Conservation (phyloP, 1,140 invertebrate genomes). For the Heliconius nattereri region DNA sequence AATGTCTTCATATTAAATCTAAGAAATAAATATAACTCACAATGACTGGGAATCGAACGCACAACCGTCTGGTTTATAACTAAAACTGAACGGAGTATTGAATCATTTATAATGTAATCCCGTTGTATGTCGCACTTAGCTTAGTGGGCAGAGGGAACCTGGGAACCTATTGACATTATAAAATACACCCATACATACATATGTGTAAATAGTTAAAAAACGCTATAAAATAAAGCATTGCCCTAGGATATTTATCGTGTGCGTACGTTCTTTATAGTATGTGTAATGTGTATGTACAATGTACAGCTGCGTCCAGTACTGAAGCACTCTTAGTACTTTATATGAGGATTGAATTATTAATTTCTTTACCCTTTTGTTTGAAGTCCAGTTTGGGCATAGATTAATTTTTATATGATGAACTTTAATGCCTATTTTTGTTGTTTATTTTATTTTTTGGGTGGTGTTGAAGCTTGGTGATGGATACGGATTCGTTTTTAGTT, state of each 20-base stretch:
- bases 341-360: constrained; percentile 56
- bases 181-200: too few species aligned
- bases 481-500: too few species aligned
- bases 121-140: too few species aligned
- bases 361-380: constrained; percentile 59
- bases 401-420: background rate
- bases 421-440: constrained; percentile 27
- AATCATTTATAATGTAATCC: too few species aligned
- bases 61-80: too few species aligned
- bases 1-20: too few species aligned
- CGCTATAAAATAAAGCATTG: constrained; percentile 25
- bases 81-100: too few species aligned
- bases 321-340: constrained; percentile 46
- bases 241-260: constrained; percentile 43
- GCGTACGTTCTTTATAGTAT: background rate
- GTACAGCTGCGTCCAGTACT: constrained; percentile 54
- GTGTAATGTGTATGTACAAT: constrained; percentile 1
- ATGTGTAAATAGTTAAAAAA: background rate
- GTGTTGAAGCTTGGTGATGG: too few species aligned
- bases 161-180: too few species aligned
- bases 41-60: too few species aligned
- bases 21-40: too few species aligned
- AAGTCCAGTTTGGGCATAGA: constrained; percentile 53
- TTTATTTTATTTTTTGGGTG: background rate
- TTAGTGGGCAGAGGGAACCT: too few species aligned